phyloP scores from a whole-genome alignment of 1,140 invertebrate species.

The Monomorium pharaonis region DNA sequence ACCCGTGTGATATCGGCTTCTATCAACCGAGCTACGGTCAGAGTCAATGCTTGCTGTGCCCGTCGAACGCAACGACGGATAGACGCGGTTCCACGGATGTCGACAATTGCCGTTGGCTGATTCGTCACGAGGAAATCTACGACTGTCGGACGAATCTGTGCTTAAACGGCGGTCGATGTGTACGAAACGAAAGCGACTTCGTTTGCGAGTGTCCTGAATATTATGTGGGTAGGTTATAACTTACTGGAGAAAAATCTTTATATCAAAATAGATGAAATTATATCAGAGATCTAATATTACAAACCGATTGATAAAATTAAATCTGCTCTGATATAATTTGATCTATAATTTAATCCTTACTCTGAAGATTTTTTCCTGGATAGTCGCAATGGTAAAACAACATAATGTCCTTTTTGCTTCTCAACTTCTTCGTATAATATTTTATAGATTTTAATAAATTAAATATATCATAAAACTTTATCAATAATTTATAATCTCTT shows the following conservation, averaged over 20 bases:
- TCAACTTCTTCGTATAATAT: not conserved
- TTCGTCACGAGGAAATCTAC: slow-evolving; percentile 73
- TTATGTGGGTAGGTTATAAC: slow-evolving; percentile 80
- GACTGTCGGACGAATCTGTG: slow-evolving; percentile 81
- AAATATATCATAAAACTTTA: not conserved
- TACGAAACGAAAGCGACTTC: slow-evolving; percentile 76
- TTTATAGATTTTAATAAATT: not conserved
- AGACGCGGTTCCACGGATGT: slow-evolving; percentile 82
- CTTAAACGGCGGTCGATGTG: slow-evolving; percentile 81
- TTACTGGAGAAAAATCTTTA: no score
- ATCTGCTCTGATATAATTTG: no score
- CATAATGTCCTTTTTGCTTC: not conserved
- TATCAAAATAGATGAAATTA: no score
- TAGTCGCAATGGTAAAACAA: not conserved
- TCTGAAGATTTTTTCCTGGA: no score
- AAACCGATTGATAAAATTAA: no score
- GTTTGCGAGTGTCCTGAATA: slow-evolving; percentile 81
- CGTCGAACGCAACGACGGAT: slow-evolving; percentile 86
- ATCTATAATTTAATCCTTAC: no score
- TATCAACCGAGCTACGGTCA: slow-evolving; percentile 88
- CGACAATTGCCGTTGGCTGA: slow-evolving; percentile 84
- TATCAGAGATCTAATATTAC: no score
- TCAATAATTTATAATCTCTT: not conserved
- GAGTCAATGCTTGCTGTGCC: slow-evolving; percentile 86
- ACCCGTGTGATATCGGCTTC: slow-evolving; percentile 86